A percentile compares a stretch with the other conserved stretches of the same genome.
Conservation (phyloP, 2,888 invertebrate genomes). For the Hyppa rectilinea region DNA sequence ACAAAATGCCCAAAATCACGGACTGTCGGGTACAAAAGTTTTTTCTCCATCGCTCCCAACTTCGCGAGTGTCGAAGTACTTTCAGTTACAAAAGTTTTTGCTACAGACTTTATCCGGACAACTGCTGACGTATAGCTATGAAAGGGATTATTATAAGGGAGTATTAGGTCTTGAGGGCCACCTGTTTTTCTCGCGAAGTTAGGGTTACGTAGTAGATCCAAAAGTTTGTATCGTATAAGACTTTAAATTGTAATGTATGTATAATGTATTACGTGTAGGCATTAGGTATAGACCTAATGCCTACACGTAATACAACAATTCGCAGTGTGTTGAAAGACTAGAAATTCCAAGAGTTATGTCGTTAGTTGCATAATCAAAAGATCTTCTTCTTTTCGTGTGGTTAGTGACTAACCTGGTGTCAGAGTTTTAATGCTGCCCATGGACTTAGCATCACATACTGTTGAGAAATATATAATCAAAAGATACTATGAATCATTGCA, state of each 20-base stretch:
- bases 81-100: conserved; percentile 52
- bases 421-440: too few species aligned
- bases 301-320: too few species aligned
- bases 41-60: conserved; percentile 53
- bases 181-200: conserved; percentile 29
- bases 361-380: background rate
- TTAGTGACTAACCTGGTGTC: too few species aligned
- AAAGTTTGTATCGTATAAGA: conserved; percentile 1
- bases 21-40: conserved; percentile 55
- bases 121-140: conserved; percentile 53
- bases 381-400: too few species aligned
- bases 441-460: too few species aligned
- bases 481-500: background rate
- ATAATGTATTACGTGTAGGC: too few species aligned
- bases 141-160: conserved; percentile 56
- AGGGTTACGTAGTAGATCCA: background rate
- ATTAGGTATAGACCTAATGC: too few species aligned
- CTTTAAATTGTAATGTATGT: too few species aligned
- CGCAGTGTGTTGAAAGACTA: too few species aligned
- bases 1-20: conserved; percentile 56
- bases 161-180: conserved; percentile 31
- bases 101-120: conserved; percentile 56
- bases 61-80: conserved; percentile 63
- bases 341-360: background rate
- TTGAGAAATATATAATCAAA: too few species aligned